Evolutionary conservation across 1,140 invertebrate genomes (phyloP).

Genomic region (Agrilus planipennis): DNA sequence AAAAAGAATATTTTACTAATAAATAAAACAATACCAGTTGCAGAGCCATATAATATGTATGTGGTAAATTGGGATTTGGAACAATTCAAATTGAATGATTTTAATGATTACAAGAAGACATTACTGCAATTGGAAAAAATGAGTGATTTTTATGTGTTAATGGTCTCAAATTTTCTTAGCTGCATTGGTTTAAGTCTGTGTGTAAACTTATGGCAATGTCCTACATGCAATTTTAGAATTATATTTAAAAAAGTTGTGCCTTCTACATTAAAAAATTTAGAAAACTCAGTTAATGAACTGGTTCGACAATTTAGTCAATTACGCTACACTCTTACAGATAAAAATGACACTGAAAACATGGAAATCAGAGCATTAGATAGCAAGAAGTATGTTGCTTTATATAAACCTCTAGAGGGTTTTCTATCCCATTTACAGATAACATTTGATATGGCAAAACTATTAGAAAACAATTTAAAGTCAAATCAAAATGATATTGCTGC

Average conservation of each 20-base stretch:
- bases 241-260: neutral
- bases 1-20: neutral
- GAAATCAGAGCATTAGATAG: neutral
- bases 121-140: neutral
- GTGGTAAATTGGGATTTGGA: conserved; percentile 1
- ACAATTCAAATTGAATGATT: neutral
- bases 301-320: neutral
- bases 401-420: neutral
- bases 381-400: neutral
- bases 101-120: neutral
- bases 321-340: neutral
- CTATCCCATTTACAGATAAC: neutral
- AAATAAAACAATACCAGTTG: neutral
- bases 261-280: neutral
- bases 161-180: conserved; percentile 2
- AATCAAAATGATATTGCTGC: too few relatives aligned
- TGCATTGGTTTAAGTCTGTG: conserved; percentile 1
- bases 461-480: too few relatives aligned
- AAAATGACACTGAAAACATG: neutral
- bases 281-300: neutral
- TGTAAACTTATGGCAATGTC: neutral
- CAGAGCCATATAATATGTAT: neutral
- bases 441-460: neutral
- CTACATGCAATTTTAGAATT: neutral
- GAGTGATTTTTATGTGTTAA: neutral